Evolutionary conservation across 2,888 invertebrate species (phyloP), one percentile per base, ranked within the genome.

Genomic region (Diloba caeruleocephala): DNA sequence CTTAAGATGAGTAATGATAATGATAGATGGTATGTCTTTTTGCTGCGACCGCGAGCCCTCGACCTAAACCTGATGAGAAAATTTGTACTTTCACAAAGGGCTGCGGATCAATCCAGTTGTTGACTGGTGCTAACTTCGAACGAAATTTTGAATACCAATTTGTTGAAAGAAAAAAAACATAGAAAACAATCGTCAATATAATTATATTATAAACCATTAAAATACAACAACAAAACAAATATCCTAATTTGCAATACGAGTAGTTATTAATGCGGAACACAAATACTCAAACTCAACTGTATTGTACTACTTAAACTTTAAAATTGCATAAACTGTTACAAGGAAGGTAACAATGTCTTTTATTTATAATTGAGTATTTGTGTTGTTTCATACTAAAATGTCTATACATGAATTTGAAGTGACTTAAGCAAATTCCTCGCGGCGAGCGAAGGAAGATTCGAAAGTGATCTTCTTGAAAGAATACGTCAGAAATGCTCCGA

Each of bases 161-260:
- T 45, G 58, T 58, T 33, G 44, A 65, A 44, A 58, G 59, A 63
- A 51, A 79, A 86, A n/a, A n/a, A n/a, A n/a, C n/a, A n/a, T n/a
- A n/a, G n/a, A n/a, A n/a, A 87, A 87, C 81, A 87, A 89, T 81
- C 78, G 77, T 87, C 79, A 83, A 89, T 85, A 88, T 87, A 88
- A 82, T 85, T 80, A 85, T 86, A 84, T 87, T 88, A 90, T 91
- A 90, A 90, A 90, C 90, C 87, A 90, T 90, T 89, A 88, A 88
- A 89, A 89, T 92, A 88, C 86, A 92, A 92, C 88, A 92, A 92
- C 90, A 91, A 90, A 90, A 92, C 90, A 87, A 89, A 86, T 87
- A 87, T 81, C 79, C 84, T 83, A 84, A 62, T 66, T 75, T 79
- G 79, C 78, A 76, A 71, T 80, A 81, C 71, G 79, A 75, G 74